Base-by-base conservation (phyloP, 1,140 invertebrate species). In the Atopsyche davidsoni region DNA sequence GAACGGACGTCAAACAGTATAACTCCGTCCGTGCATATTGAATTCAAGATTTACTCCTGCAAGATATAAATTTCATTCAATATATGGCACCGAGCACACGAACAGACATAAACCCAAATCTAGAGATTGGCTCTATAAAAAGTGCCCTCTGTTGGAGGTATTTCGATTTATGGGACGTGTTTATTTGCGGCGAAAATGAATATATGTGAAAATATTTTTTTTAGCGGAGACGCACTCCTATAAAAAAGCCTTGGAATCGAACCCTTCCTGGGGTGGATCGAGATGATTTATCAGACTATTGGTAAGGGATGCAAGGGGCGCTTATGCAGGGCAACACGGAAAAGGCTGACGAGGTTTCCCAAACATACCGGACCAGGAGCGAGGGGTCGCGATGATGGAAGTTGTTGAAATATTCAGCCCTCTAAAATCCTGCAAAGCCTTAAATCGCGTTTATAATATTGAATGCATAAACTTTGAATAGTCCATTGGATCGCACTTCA, bases 221-320 rank as follows among this genome's bases (percentile, higher is more conserved):
- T 40, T 28, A 21, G 35, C 34, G 18, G 36, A 18, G 44, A 32
- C 36, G 43, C 28, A 16, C 16, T 24, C 17, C 38, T 18, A 41
- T 53, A 42, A 36, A 53, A 53, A 46, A 46, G 46, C 13, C 35
- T 11, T 36, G 17, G 14, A 43, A 14, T 36, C 39, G 39, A 53
- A 47, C 39, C 46, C 46, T 53, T 43, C 45, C 38, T 19, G 34
- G 22, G 13, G 11, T 24, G 2, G 16, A 32, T 41, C 23, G 28
- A 46, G 23, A 25, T 53, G 51, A 48, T 53, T 53, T 53, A 53
- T 53, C 39, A 44, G n/a, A n/a, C n/a, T n/a, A n/a, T n/a, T n/a
- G n/a, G n/a, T n/a, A n/a, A 18, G 24, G 13, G 22, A 18, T n/a
- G 19, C 10, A 28, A 35, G 44, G 28, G 4, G 32, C 7, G 13